These are phyloP conservation scores for Clarias pachynema DNA, from an alignment of 2,797 vertebrate species.

Conservation along the genomic window DNA sequence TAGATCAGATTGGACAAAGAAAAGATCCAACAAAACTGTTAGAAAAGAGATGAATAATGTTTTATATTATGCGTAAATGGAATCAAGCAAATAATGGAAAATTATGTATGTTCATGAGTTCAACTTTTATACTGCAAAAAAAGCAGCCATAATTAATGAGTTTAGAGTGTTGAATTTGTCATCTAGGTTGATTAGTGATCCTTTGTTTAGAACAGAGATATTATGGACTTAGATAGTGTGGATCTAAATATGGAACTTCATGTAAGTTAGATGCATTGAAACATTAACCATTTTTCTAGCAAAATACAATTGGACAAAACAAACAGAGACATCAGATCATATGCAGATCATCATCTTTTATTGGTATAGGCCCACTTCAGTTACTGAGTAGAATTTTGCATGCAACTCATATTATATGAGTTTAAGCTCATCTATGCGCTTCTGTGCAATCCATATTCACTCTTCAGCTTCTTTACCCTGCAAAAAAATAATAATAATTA, in stretches of 20 bases:
- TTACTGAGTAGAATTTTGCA: conserved; percentile 55
- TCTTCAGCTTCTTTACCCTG: conserved; percentile 74
- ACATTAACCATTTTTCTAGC: neutral
- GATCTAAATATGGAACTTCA: conserved; percentile 1
- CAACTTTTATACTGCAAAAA: neutral
- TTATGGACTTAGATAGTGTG: neutral
- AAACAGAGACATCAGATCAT: conserved; percentile 21
- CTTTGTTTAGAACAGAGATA: neutral
- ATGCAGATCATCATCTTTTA: conserved; percentile 55
- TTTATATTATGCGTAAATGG: neutral
- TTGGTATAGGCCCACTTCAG: conserved; percentile 48
- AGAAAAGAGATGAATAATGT: neutral
- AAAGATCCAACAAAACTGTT: neutral
- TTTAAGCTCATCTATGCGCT: conserved; percentile 55
- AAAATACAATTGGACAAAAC: conserved; percentile 5
- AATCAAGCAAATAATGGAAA: neutral
- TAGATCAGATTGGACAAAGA: neutral
- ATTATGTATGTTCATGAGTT: neutral
- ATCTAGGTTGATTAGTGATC: neutral
- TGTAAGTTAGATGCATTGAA: neutral
- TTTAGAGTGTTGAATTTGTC: neutral
- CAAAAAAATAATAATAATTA: conserved; percentile 44
- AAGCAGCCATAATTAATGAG: neutral
- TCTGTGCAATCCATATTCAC: conserved; percentile 50
- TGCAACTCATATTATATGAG: conserved; percentile 72